phyloP scores from a whole-genome alignment of 2,797 vertebrate genomes.

The Danio jaintianensis region DNA sequence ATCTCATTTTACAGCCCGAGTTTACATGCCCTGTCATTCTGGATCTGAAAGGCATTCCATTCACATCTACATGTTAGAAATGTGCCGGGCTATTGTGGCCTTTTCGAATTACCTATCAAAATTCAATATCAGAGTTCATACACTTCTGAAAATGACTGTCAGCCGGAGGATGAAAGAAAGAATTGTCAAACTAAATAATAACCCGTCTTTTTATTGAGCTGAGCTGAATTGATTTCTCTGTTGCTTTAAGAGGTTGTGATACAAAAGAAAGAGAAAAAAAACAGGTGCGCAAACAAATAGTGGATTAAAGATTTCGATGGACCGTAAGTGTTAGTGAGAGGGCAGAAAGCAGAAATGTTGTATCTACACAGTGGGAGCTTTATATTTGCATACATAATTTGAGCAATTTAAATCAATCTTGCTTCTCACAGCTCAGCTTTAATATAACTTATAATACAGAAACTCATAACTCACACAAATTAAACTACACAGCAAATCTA shows the following conservation, averaged over 20 bases:
- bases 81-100: conserved; percentile 55
- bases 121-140: conserved; percentile 53
- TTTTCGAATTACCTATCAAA: conserved; percentile 61
- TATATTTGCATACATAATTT: neutral
- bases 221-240: conserved; percentile 46
- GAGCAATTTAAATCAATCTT: neutral
- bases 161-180: conserved; percentile 43
- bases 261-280: neutral
- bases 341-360: neutral
- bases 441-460: neutral
- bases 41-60: conserved; percentile 50
- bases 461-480: neutral
- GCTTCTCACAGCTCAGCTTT: neutral
- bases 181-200: conserved; percentile 50
- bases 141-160: conserved; percentile 42
- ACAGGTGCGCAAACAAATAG: conserved; percentile 27
- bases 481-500: neutral
- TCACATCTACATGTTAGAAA: conserved; percentile 45
- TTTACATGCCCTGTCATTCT: conserved; percentile 59
- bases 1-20: conserved; percentile 58
- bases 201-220: conserved; percentile 42
- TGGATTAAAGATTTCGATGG: conserved; percentile 3
- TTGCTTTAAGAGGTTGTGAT: conserved; percentile 41
- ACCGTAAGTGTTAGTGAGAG: conserved; percentile 1
- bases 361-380: neutral